Evolutionary conservation across 2,113 vertebrate species (phyloP), one percentile per base, ranked within the genome.

Genomic region (Gymnocephalus cernua): DNA sequence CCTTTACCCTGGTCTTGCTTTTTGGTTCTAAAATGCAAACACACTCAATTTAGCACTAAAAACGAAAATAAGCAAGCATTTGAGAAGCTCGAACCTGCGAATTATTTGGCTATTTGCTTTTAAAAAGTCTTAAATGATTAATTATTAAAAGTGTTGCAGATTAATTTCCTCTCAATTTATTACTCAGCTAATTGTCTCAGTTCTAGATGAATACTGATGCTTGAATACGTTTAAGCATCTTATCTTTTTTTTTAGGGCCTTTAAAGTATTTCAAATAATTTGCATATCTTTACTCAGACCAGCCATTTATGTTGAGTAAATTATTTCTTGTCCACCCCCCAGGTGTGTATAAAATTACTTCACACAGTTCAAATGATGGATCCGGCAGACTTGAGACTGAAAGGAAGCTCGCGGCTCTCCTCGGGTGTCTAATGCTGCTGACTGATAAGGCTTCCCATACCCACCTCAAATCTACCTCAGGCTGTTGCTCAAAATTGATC

Each of bases 401-500:
- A 48, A 47, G 67, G 45, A 15, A 48, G 79, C 54, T 29, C 29
- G 59, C 4, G 1, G 27, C 73, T 23, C 51, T 59, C 75, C 50
- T 78, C n/a, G 11, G 77, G 65, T 74, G 75, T 69, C 75, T 87
- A 57, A 63, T 69, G 64, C 54, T 74, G 67, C 66, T 58, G 63
- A 86, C 77, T 84, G 79, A 80, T 73, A 68, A 57, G 41, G 56
- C 66, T n/a, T 79, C 51, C 62, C 44, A 41, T 18, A 16, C 41
- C 14, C 61, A 74, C 80, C 67, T 66, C 78, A 79, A 80, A 81
- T 77, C 65, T 27, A 57, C 74, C 61, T 86, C 74, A 16, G 86
- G 82, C 80, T 71, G 54, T 73, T 79, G 56, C 53, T 88, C 77
- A 78, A 79, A 83, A 73, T 81, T 56, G 48, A 79, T 9, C 38